A percentile compares a stretch with the other conserved stretches of the same genome.
Conservation (phyloP, 2,797 vertebrate genomes). For the Sebastes kiyomatsui region DNA sequence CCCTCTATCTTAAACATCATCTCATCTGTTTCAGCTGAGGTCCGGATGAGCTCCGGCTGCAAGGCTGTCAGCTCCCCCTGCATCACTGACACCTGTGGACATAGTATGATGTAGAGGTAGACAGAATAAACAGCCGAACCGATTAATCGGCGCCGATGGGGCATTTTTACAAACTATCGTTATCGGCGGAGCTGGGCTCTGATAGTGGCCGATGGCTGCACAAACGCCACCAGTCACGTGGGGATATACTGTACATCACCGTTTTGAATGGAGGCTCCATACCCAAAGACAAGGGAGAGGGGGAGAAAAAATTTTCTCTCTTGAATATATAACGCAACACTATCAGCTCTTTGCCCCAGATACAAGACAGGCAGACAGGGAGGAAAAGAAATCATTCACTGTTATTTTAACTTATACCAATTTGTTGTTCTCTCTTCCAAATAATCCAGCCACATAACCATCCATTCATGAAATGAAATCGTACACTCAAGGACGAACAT, state of each 20-base stretch:
- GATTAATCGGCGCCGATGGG: too few relatives aligned
- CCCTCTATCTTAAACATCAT: conserved; percentile 93
- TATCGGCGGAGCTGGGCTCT: not conserved
- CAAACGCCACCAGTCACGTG: not conserved
- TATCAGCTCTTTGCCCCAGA: too few relatives aligned
- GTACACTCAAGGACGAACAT: too few relatives aligned
- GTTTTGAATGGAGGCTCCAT: not conserved
- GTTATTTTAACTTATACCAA: too few relatives aligned
- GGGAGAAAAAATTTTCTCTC: too few relatives aligned
- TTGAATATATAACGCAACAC: too few relatives aligned
- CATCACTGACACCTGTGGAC: conserved; percentile 90
- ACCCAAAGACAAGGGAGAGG: too few relatives aligned
- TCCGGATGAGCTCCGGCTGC: conserved; percentile 90
- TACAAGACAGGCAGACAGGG: too few relatives aligned
- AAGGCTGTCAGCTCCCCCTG: conserved; percentile 91
- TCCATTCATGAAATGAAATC: too few relatives aligned
- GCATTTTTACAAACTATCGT: not conserved
- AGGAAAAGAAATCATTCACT: too few relatives aligned
- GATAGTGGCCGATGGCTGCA: not conserved
- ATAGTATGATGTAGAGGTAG: not conserved
- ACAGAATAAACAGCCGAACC: not conserved
- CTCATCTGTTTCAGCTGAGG: conserved; percentile 89
- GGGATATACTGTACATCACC: not conserved
- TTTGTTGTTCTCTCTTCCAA: too few relatives aligned
- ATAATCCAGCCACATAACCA: too few relatives aligned